Conservation (phyloP, 2,797 vertebrate genomes). For the Oreochromis mossambicus region DNA sequence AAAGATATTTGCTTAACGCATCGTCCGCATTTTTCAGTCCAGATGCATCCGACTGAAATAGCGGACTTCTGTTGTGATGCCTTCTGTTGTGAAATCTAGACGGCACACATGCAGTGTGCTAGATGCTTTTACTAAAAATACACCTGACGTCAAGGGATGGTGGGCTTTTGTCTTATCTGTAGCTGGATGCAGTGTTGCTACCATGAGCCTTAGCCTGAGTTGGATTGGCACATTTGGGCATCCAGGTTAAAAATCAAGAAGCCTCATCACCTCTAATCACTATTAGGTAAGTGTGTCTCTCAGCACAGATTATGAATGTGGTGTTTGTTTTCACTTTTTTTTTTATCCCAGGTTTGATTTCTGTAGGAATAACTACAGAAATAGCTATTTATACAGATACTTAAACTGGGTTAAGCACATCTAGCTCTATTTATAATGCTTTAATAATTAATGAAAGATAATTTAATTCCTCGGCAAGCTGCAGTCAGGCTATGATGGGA, state of each 20-base stretch:
- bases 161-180: conserved; percentile 13
- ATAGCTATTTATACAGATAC: background rate
- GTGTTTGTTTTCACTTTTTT: background rate
- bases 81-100: conserved; percentile 38
- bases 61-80: conserved; percentile 1
- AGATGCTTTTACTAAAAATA: conserved; percentile 47
- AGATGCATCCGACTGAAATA: conserved; percentile 36
- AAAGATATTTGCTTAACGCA: background rate
- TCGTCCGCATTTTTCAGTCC: background rate
- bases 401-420: background rate
- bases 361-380: background rate
- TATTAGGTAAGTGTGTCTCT: background rate
- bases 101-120: background rate
- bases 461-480: background rate
- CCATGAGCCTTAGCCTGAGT: background rate
- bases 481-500: background rate
- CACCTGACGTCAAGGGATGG: conserved; percentile 6
- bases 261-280: background rate
- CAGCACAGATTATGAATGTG: background rate
- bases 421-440: background rate
- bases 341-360: background rate
- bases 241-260: background rate
- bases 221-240: background rate
- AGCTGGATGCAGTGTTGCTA: conserved; percentile 1
- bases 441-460: conserved; percentile 5